These are phyloP conservation scores for Virgularia gustaviana DNA, from an alignment of 92 coral and sea anemone genomes.

Conservation along the genomic window DNA sequence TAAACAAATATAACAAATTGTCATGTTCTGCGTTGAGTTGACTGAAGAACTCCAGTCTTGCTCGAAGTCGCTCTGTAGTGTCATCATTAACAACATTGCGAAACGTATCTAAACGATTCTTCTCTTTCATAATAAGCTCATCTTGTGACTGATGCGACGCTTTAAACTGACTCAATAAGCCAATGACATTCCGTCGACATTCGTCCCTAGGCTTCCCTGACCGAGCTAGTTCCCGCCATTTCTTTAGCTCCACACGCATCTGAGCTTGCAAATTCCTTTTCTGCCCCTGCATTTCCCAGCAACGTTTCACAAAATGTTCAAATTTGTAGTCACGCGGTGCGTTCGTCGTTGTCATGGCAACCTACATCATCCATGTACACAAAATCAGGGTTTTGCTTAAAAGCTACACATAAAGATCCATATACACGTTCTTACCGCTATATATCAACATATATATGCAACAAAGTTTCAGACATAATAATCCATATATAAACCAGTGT, in stretches of 20 bases:
- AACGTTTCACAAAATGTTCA: conserved; percentile 92
- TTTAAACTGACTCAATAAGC: conserved; percentile 72
- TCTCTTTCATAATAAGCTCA: conserved; percentile 78
- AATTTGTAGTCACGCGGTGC: conserved; percentile 97
- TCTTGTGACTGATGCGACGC: conserved; percentile 87
- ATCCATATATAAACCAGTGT: too few species aligned
- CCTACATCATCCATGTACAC: background rate
- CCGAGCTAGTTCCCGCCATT: conserved; percentile 78
- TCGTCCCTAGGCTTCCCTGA: conserved; percentile 79
- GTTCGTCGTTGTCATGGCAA: conserved; percentile 3
- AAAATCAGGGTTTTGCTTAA: too few species aligned
- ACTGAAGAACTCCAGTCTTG: conserved; percentile 79
- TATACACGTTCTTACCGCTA: too few species aligned
- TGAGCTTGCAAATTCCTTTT: conserved; percentile 83
- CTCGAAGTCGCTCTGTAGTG: conserved; percentile 82
- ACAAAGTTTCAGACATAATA: too few species aligned
- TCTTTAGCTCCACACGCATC: conserved; percentile 76
- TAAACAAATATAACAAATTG: conserved; percentile 69
- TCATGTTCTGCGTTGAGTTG: conserved; percentile 80
- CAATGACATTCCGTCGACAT: conserved; percentile 76
- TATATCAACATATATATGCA: too few species aligned
- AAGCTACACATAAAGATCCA: too few species aligned
- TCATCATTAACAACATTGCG: conserved; percentile 94
- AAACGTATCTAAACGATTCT: conserved; percentile 83
- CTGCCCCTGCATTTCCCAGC: conserved; percentile 89